Evolutionary conservation across 2,113 vertebrate species (phyloP), one percentile per base, ranked within the genome.

Genomic region (Nansenia antarctica): DNA sequence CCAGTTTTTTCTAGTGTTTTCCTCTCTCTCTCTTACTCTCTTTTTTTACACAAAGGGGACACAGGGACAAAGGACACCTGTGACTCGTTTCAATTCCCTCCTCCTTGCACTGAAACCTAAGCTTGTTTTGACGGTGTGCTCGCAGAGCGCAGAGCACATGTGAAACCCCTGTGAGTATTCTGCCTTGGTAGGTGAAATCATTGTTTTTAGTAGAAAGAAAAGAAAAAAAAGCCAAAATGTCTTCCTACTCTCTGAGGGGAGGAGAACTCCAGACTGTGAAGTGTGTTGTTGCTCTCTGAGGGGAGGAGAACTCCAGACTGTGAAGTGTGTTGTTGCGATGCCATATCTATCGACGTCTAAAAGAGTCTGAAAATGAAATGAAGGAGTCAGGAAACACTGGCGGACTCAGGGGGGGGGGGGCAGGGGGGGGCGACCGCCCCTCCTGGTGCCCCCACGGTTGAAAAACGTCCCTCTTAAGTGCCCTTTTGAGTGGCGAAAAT

Each of bases 91-190:
- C 67, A 80, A 82, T 30, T 75, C 83, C 86, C 74, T 78, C 86
- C 74, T 78, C 78, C 74, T 86, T 85, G 81, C 85, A 86, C 86
- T 87, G 82, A 83, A 77, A 74, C 70, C 37, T 73, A 14, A 29
- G 30, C 65, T 71, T 35, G 39, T 53, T 49, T 57, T 15, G 52
- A 35, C 34, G n/a, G 63, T 26, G 30, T 60, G 29, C n/a, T n/a
- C 27, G 26, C 47, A 27, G 9, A 49, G 30, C 26, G 12, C 29
- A 80, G 18, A 61, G 77, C 83, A 86, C 86, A 80, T 52, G 58
- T 82, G 70, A 85, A 78, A 58, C 80, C 72, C 78, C 77, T 79
- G 29, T 39, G 79, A 85, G 71, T 80, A 76, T 81, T 83, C 70
- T 77, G 81, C 85, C 77, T 85, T 82, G 80, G 78, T 69, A 70